phyloP scores from a whole-genome alignment of 2,888 invertebrate genomes.

The Acrobasis consociella region DNA sequence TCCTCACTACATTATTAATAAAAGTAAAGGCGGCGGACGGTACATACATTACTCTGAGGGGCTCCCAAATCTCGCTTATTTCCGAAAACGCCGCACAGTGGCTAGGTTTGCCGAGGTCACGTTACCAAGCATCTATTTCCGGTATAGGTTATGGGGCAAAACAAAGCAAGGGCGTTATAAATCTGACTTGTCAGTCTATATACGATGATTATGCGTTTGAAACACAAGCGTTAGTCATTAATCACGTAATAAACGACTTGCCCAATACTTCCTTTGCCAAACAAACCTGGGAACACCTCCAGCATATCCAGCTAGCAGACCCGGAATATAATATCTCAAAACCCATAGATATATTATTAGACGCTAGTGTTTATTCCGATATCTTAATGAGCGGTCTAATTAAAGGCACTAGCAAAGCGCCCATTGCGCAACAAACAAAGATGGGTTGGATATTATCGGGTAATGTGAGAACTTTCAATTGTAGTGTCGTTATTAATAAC shows the following conservation, averaged over 20 bases:
- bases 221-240: slow-evolving; percentile 28
- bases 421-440: slow-evolving; percentile 33
- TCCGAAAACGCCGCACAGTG: not conserved
- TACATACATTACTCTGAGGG: not conserved
- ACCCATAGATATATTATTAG: not conserved
- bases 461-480: slow-evolving; percentile 25
- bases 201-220: slow-evolving; percentile 26
- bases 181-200: slow-evolving; percentile 27
- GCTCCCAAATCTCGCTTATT: not conserved
- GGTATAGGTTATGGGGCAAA: slow-evolving; percentile 17
- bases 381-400: slow-evolving; percentile 31
- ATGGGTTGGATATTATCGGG: slow-evolving; percentile 35
- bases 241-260: slow-evolving; percentile 23
- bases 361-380: slow-evolving; percentile 23
- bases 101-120: not conserved
- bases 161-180: slow-evolving; percentile 25
- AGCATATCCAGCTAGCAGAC: slow-evolving; percentile 30
- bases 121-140: slow-evolving; percentile 1
- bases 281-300: slow-evolving; percentile 28
- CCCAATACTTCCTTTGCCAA: slow-evolving; percentile 29
- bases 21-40: slow-evolving; percentile 1
- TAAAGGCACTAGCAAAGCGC: slow-evolving; percentile 23
- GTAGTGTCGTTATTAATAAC: slow-evolving; percentile 25
- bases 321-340: slow-evolving; percentile 30
- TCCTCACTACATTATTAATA: not conserved